These are phyloP conservation scores for Eledone cirrhosa DNA, from an alignment of 2,888 invertebrate species.

Conservation along the genomic window DNA sequence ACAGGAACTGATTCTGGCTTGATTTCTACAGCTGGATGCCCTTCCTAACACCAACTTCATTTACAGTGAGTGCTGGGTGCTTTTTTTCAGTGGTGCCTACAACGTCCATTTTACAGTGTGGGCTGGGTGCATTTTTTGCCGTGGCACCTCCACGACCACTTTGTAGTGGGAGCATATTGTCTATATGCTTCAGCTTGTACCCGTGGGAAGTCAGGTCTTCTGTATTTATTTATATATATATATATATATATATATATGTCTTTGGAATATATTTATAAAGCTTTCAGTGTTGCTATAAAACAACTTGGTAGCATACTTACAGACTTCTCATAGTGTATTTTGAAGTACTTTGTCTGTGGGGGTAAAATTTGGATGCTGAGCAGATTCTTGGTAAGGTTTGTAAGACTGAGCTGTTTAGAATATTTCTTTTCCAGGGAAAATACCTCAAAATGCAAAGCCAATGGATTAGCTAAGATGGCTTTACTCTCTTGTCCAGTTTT, in stretches of 20 bases:
- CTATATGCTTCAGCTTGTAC: no score
- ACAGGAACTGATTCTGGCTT: no score
- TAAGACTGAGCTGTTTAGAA: constrained; percentile 51
- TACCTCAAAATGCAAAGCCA: constrained; percentile 63
- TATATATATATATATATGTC: constrained; percentile 1
- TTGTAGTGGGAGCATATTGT: no score
- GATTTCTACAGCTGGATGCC: no score
- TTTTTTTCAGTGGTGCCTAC: no score
- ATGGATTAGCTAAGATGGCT: constrained; percentile 58
- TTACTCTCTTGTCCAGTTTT: neutral
- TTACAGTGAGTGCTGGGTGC: no score
- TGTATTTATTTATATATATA: constrained; percentile 20
- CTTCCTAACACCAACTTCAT: no score
- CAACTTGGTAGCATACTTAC: constrained; percentile 47
- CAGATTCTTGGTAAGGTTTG: constrained; percentile 64
- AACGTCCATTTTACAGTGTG: no score
- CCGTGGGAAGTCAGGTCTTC: no score
- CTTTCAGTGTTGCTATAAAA: neutral
- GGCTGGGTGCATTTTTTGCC: no score
- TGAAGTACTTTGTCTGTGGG: constrained; percentile 65
- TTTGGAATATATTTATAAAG: neutral
- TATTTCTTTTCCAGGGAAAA: constrained; percentile 61
- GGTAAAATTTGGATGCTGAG: constrained; percentile 65
- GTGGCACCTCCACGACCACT: no score
- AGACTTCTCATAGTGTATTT: constrained; percentile 63